Base-by-base conservation (phyloP, 2,113 vertebrate genomes). In the Platysteira castanea region DNA sequence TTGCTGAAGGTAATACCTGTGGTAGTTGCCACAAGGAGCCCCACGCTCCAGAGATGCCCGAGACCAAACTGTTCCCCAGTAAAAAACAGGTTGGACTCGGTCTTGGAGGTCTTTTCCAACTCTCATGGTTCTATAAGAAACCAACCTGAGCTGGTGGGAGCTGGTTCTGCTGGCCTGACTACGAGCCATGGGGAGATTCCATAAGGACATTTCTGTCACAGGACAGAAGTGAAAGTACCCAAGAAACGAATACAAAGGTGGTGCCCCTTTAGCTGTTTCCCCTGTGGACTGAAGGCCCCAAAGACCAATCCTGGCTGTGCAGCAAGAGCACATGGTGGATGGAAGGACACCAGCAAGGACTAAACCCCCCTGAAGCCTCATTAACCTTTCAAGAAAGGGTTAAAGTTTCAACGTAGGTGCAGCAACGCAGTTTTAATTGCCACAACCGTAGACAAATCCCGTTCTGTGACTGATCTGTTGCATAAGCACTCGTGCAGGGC, bases 201-300 rank as follows among this genome's bases (percentile, higher is more conserved):
- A 0, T 10, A 10, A 1, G 18, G 37, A 42, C n/a, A 9, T n/a
- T 15, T 3, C n/a, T 2, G 3, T 16, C 31, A 24, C 30, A 8
- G 54, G n/a, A 46, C 24, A n/a, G n/a, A n/a, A n/a, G n/a, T n/a
- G n/a, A 4, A 79, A 14, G 16, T 16, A 17, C 22, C 8, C 17
- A 26, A 37, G 33, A 47, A 30, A 60, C 31, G 13, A 56, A 41
- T 4, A 27, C 17, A 16, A 21, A 60, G 31, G 23, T 21, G 20
- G 4, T 64, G 27, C 6, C 8, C 27, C 27, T 47, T 21, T 3
- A 5, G 39, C 27, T 22, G 26, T 41, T 9, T 90, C 7, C 35
- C 26, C 27, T 9, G 1, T 11, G 27, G 33, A 26, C 19, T 30
- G 39, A 89, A 69, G 31, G 33, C 16, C 17, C 21, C 63, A 73